Evolutionary conservation across 2,113 vertebrate genomes (phyloP).

Genomic region (Rhagologus leucostigma): DNA sequence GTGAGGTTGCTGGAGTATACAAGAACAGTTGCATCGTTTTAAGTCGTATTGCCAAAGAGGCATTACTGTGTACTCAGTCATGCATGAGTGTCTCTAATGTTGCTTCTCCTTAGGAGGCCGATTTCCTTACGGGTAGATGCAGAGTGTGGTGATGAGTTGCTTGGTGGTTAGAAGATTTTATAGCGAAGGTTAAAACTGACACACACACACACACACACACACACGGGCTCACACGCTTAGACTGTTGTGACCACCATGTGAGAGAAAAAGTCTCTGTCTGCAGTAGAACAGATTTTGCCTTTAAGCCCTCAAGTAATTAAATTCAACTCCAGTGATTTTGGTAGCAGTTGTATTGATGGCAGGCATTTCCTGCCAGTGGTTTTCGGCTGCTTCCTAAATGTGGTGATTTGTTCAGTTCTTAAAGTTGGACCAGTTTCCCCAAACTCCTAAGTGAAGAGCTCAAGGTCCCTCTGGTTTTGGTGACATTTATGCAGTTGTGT

Average conservation of each 20-base stretch:
- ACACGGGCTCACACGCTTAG: rapidly evolving
- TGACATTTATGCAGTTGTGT: not conserved
- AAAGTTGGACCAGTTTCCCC: not conserved
- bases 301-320: not conserved
- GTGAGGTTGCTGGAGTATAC: not conserved
- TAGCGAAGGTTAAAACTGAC: not conserved
- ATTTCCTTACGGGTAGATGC: not conserved
- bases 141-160: not conserved
- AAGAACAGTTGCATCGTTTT: not conserved
- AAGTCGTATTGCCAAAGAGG: not conserved
- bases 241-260: not conserved
- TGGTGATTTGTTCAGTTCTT: not conserved
- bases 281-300: not conserved
- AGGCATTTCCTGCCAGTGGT: not conserved
- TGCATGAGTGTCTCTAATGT: not conserved
- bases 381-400: not conserved
- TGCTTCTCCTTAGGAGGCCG: not conserved
- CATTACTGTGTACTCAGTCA: not conserved
- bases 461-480: not conserved
- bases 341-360: not conserved
- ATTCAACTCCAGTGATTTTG: not conserved
- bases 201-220: not conserved
- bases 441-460: not conserved
- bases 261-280: not conserved
- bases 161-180: not conserved